Evolutionary conservation across 2,888 invertebrate genomes (phyloP).

Genomic region (Drosophila quinaria): DNA sequence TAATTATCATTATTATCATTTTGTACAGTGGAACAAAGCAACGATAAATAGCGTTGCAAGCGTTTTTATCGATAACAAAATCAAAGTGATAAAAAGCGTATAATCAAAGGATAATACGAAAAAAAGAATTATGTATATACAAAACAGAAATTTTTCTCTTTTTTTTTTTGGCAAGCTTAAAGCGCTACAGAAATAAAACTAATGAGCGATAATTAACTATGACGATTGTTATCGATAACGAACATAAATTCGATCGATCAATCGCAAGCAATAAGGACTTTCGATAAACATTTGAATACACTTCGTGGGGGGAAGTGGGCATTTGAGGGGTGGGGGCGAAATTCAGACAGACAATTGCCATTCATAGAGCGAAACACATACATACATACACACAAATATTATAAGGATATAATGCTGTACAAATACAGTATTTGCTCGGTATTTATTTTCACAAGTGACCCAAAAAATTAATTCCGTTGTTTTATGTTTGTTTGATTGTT

Average conservation of each 20-base stretch:
- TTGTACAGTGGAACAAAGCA: slow-evolving; percentile 44
- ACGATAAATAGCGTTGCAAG: slow-evolving; percentile 45
- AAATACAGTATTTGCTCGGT: slow-evolving; percentile 2
- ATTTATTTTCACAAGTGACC: neutral
- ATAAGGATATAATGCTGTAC: neutral
- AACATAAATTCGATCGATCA: neutral
- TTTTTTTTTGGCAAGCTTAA: slow-evolving; percentile 7
- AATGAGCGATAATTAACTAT: slow-evolving; percentile 27
- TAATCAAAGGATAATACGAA: slow-evolving; percentile 15
- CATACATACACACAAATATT: slow-evolving; percentile 17
- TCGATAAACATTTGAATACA: neutral
- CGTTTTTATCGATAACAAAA: slow-evolving; percentile 40
- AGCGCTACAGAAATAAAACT: slow-evolving; percentile 24
- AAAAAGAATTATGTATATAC: slow-evolving; percentile 5
- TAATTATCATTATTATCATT: slow-evolving; percentile 18
- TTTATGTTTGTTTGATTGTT: neutral
- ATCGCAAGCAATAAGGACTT: neutral
- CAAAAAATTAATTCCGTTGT: slow-evolving; percentile 6
- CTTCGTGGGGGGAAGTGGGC: neutral
- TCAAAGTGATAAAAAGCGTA: slow-evolving; percentile 38
- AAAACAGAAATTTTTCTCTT: neutral
- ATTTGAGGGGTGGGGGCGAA: neutral
- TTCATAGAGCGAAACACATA: slow-evolving; percentile 30
- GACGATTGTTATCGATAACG: slow-evolving; percentile 30
- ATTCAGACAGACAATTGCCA: slow-evolving; percentile 31